Evolutionary conservation across 2,113 vertebrate genomes (phyloP), one percentile per base, ranked within the genome.

Genomic region (Telmatochromis sp.): DNA sequence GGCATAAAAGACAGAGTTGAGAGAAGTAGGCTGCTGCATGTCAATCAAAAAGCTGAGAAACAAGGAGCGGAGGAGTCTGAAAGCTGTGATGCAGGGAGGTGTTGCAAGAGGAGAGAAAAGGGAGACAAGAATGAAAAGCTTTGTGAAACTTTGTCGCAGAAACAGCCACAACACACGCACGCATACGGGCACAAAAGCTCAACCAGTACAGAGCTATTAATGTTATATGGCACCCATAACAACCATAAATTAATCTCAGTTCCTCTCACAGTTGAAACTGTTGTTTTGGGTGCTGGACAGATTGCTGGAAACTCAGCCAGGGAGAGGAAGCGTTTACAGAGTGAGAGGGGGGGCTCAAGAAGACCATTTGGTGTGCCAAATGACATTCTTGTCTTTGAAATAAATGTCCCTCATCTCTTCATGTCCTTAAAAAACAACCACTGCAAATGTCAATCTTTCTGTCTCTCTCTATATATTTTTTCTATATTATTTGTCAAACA

Each of bases 11-110:
- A 95, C 89, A 92, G 89, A 85, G 92, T 87, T 89, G 89, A 90
- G 83, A 88, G 91, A 94, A 91, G 90, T 90, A 91, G 94, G 93
- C 93, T 94, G 93, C 86, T 79, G 90, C 89, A 82, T 89, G 94
- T 95, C 95, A 95, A 94, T 95, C 94, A 96, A 86, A 89, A 83
- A 89, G 87, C 92, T 60, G 83, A 81, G 91, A 94, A 94, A 95
- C 89, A 95, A 86, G 95, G 73, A 95, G 92, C 91, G 88, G 94
- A 89, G 93, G 94, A 95, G 95, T 94, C 92, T 91, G 85, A 88
- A 89, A 92, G 92, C 94, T 90, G 91, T 92, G 90, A 95, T 93
- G 93, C 92, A 93, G 87, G 83, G 94, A 95, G 94, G 95, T 92
- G 92, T 93, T 92, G 87, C 79, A 68, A 92, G 88, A 89, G 89